Evolutionary conservation across 2,797 vertebrate genomes (phyloP).

Genomic region (Smutsia temminckii): DNA sequence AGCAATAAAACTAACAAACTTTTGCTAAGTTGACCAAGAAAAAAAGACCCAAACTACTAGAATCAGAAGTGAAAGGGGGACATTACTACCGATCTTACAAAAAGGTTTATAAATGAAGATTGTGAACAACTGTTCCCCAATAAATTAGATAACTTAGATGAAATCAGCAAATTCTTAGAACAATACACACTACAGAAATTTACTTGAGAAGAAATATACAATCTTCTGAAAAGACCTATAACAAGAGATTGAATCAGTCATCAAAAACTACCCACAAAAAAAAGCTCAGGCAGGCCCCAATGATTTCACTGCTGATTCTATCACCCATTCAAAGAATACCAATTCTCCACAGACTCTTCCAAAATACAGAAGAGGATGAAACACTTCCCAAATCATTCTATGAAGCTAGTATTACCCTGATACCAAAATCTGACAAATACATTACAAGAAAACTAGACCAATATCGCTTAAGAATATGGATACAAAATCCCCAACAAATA

Average conservation of each 20-base stretch:
- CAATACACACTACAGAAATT: not conserved
- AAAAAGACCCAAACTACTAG: not conserved
- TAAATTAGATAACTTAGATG: not conserved
- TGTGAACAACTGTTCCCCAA: not conserved
- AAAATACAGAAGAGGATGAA: not conserved
- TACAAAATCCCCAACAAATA: not conserved
- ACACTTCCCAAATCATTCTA: not conserved
- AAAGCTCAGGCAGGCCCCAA: not conserved
- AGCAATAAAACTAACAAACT: not conserved
- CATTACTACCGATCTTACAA: not conserved
- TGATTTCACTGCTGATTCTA: not conserved
- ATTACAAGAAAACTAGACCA: not conserved
- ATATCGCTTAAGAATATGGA: too few species aligned
- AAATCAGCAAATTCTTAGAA: not conserved
- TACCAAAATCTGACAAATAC: not conserved
- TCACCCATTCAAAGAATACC: not conserved
- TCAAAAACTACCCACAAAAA: not conserved
- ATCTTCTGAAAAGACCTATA: not conserved
- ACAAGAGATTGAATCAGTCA: not conserved
- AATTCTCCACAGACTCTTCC: not conserved
- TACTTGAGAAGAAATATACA: not conserved
- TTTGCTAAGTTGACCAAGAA: not conserved
- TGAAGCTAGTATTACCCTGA: not conserved
- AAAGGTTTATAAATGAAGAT: not conserved
- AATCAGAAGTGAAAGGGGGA: not conserved